Evolutionary conservation across 2,113 vertebrate genomes (phyloP).

Genomic region (Vireo altiloquus): DNA sequence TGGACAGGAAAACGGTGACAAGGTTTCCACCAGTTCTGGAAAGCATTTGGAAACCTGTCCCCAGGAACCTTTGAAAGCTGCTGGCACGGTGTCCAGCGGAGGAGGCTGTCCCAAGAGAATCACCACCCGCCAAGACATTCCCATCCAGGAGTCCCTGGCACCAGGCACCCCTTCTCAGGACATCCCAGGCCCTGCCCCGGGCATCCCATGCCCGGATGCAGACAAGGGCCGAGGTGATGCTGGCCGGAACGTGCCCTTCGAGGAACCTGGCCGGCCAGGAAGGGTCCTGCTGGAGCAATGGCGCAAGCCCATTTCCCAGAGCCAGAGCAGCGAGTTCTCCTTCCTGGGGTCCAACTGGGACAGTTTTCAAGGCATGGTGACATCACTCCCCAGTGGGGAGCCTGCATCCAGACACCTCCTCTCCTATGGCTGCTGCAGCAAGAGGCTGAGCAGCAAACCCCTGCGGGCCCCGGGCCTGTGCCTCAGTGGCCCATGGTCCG

Average conservation of each 20-base stretch:
- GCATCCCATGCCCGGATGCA: background rate
- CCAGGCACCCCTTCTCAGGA: background rate
- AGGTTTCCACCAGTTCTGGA: background rate
- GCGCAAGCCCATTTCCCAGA: constrained; percentile 81
- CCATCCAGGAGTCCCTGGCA: constrained; percentile 12
- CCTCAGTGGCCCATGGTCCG: constrained; percentile 68
- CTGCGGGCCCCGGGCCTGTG: constrained; percentile 74
- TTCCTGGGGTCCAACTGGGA: constrained; percentile 90
- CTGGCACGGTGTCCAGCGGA: background rate
- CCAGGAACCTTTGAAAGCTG: constrained; percentile 5
- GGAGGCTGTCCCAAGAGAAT: constrained; percentile 19
- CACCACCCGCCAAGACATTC: background rate
- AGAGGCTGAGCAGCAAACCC: constrained; percentile 78
- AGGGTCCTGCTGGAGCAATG: constrained; percentile 64
- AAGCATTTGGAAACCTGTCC: constrained; percentile 27
- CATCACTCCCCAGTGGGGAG: constrained; percentile 79
- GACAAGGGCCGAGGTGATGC: constrained; percentile 10
- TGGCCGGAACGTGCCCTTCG: background rate
- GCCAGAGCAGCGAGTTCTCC: constrained; percentile 85
- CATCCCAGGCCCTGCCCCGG: background rate
- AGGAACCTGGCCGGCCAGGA: constrained; percentile 43
- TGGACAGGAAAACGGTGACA: background rate
- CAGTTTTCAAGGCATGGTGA: constrained; percentile 88
- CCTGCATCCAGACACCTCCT: constrained; percentile 71
- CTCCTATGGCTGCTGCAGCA: constrained; percentile 82